Evolutionary conservation across 2,888 invertebrate species (phyloP).

Genomic region (Drosophila merina): DNA sequence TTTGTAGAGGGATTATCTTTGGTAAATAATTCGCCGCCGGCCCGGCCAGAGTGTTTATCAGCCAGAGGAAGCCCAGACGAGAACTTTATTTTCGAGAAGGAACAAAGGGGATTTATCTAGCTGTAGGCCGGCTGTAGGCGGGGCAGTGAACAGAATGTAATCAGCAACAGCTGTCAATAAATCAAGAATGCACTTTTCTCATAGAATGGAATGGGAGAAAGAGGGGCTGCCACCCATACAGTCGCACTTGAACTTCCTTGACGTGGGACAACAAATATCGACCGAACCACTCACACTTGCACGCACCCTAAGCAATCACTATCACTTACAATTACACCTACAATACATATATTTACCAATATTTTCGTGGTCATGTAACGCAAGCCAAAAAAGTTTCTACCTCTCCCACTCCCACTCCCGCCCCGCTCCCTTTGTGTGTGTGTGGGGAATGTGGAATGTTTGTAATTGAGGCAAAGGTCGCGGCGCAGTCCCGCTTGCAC

Average conservation of each 20-base stretch:
- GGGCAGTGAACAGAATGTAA: constrained; percentile 10
- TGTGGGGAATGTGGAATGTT: constrained; percentile 63
- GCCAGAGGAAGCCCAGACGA: neutral
- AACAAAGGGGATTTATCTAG: constrained; percentile 55
- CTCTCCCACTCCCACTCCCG: constrained; percentile 28
- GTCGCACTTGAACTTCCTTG: constrained; percentile 35
- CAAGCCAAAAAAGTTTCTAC: constrained; percentile 24
- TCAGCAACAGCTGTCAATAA: constrained; percentile 44
- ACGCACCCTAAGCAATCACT: constrained; percentile 25
- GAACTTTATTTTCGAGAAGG: constrained; percentile 5
- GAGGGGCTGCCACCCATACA: constrained; percentile 10
- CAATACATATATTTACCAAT: constrained; percentile 13
- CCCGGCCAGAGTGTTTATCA: constrained; percentile 19
- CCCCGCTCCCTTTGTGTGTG: no score
- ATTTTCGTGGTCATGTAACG: constrained; percentile 44
- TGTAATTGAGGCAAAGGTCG: constrained; percentile 77
- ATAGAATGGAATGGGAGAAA: neutral
- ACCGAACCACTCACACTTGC: constrained; percentile 29
- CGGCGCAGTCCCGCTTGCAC: constrained; percentile 34
- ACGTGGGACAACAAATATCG: constrained; percentile 29
- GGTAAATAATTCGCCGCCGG: constrained; percentile 7
- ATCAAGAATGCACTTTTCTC: constrained; percentile 47
- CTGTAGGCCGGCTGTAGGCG: constrained; percentile 6
- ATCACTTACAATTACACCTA: constrained; percentile 34
- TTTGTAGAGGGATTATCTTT: constrained; percentile 9